These are phyloP conservation scores for Aviceda subcristata DNA, from an alignment of 2,113 vertebrate species.

Conservation along the genomic window DNA sequence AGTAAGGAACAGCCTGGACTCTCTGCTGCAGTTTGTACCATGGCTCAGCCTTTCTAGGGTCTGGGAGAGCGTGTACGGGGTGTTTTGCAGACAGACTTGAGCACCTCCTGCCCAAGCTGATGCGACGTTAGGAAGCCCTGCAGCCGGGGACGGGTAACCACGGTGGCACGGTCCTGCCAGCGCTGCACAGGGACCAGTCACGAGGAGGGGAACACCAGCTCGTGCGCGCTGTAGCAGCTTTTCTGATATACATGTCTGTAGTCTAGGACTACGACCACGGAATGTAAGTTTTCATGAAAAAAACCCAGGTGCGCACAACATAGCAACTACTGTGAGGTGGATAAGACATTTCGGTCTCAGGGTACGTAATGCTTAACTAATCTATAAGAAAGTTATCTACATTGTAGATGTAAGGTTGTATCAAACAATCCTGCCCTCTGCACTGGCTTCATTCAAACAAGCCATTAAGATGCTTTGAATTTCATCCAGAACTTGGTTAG, in stretches of 20 bases:
- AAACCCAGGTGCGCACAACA: accelerated
- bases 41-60: neutral
- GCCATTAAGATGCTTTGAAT: neutral
- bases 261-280: accelerated
- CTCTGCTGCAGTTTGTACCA: neutral
- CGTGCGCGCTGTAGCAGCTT: neutral
- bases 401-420: neutral
- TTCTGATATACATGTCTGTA: neutral
- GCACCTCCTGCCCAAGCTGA: neutral
- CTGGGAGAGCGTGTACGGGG: neutral
- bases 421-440: neutral
- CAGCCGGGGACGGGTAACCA: neutral
- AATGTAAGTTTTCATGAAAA: neutral
- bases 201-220: neutral
- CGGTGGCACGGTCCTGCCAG: neutral
- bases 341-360: neutral
- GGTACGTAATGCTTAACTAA: neutral
- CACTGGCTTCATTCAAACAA: neutral
- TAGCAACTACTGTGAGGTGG: neutral
- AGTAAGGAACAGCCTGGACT: neutral
- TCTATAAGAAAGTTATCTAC: neutral
- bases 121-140: neutral
- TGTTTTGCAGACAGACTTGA: neutral
- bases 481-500: neutral
- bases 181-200: accelerated